Conservation (phyloP, 2,888 invertebrate genomes). For the Ashinkailepas kermadecensis region DNA sequence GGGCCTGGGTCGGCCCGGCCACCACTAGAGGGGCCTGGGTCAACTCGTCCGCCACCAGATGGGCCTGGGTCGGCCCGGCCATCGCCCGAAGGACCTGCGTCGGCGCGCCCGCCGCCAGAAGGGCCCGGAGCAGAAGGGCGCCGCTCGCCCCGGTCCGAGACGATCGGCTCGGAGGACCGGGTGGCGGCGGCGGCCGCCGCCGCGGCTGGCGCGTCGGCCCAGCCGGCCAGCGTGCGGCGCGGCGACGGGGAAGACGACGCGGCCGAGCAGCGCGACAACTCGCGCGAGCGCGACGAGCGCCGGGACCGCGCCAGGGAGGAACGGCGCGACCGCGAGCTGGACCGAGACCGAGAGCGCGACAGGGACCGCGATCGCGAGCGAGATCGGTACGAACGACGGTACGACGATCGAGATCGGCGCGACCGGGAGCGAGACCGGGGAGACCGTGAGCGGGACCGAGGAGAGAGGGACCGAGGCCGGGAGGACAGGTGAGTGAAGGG, state of each 20-base stretch:
- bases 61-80: no score
- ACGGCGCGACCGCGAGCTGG: neutral
- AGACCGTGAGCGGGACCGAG: neutral
- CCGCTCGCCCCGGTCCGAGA: neutral
- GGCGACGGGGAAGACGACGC: neutral
- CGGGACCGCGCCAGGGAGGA: neutral
- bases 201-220: neutral
- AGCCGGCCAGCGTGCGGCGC: neutral
- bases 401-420: neutral
- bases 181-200: neutral
- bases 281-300: neutral
- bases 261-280: neutral
- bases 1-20: neutral
- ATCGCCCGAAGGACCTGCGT: neutral
- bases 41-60: neutral
- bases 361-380: neutral
- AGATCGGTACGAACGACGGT: neutral
- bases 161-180: constrained; percentile 15
- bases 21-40: neutral
- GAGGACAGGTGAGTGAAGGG: neutral
- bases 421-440: neutral
- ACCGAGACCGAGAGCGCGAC: neutral
- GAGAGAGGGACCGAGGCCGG: neutral
- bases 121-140: neutral
- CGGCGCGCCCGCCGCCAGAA: neutral